Base-by-base conservation (phyloP, 2,797 vertebrate species). In the Thamnophis elegans region DNA sequence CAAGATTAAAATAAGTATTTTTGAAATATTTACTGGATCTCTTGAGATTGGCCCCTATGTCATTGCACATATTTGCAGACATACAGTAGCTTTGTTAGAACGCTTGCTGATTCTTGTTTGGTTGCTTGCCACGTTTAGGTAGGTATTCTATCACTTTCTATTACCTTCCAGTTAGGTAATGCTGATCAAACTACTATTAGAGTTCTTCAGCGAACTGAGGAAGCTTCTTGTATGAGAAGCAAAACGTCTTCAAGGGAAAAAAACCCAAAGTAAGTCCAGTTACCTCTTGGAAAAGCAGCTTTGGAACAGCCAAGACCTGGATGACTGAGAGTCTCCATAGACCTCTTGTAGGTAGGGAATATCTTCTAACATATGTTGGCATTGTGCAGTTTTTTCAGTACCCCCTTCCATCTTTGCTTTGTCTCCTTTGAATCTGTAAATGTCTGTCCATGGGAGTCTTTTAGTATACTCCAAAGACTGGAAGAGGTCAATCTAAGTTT, bases 21-120 rank as follows among this genome's bases (percentile, higher is more conserved):
- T 28, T n/a, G 85, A 89, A 92, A 47, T 93, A 26, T 93, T 94
- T 92, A 89, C 42, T 53, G 86, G 82, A 47, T 62, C 89, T 89
- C 92, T 87, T 11, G 94, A 92, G 94, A n/a, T 42, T 42, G 42
- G 73, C 73, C 32, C 32, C 32, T 36, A 20, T 36, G 68, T 36
- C 68, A 20, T 73, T 36, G 32, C 42, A 9, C 16, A 36, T 16
- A 73, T 36, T 73, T 42, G 68, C 16, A 20, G 16, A 8, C 68
- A 22, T 22, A n/a, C n/a, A n/a, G n/a, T n/a, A 78, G 36, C 3
- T 42, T 78, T 42, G 9, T 78, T 42, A 78, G 36, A 78, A 78
- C 18, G 4, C 20, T 42, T 42, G 36, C 73, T 78, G 20, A 78
- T 78, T 42, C 73, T 78, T 42, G 8, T 42, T 78, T 36, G 9